Evolutionary conservation across 2,888 invertebrate genomes (phyloP).

Genomic region (Tenodera sinensis): DNA sequence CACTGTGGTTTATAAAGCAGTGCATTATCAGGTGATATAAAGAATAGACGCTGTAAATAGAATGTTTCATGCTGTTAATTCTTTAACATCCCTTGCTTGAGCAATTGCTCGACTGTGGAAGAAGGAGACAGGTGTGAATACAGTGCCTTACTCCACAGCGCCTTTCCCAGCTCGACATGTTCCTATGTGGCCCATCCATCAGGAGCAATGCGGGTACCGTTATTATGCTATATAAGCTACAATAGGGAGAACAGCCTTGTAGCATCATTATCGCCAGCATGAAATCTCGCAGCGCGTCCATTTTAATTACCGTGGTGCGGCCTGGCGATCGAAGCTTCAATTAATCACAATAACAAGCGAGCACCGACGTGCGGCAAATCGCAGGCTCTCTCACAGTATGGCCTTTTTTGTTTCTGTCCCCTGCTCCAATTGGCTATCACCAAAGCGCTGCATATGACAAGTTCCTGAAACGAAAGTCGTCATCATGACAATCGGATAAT

Average conservation of each 20-base stretch:
- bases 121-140: not conserved
- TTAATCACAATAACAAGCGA: slow-evolving; percentile 17
- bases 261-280: slow-evolving; percentile 4
- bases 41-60: too few relatives aligned
- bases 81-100: not conserved
- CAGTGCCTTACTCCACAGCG: not conserved
- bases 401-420: not conserved
- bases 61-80: too few relatives aligned
- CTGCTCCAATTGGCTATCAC: not conserved
- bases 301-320: slow-evolving; percentile 15
- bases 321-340: slow-evolving; percentile 12
- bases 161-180: not conserved
- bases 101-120: not conserved
- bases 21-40: too few relatives aligned
- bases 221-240: not conserved
- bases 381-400: not conserved
- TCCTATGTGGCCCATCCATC: slow-evolving; percentile 7
- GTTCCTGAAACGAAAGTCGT: not conserved
- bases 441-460: not conserved
- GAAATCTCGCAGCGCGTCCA: slow-evolving; percentile 3
- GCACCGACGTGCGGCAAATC: not conserved
- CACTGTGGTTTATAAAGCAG: too few relatives aligned
- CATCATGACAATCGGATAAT: not conserved
- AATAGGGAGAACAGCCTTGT: not conserved
- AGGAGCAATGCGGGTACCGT: slow-evolving; percentile 2